phyloP scores from a whole-genome alignment of 2,113 vertebrate genomes.

The Sturnira hondurensis region DNA sequence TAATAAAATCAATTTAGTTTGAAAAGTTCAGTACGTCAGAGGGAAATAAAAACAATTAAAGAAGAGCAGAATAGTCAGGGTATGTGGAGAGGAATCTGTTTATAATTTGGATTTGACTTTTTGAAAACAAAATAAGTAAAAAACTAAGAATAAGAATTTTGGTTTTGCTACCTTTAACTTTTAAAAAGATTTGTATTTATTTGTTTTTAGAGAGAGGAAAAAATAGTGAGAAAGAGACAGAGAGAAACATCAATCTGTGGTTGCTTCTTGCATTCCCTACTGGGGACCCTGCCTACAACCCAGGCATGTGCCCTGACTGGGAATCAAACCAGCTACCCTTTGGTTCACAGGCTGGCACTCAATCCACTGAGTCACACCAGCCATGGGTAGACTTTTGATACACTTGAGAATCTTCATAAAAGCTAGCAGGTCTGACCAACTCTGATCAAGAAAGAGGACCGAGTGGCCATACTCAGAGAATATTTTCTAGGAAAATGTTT shows the following conservation, averaged over 20 bases:
- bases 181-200: no score
- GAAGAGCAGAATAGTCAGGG: background rate
- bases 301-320: no score
- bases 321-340: no score
- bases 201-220: no score
- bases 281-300: no score
- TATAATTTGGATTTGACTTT: background rate
- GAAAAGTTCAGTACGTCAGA: background rate
- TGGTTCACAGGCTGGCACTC: no score
- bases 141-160: background rate
- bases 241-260: no score
- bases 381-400: background rate
- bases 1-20: background rate
- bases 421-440: background rate
- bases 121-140: background rate
- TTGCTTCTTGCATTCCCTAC: no score
- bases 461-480: background rate
- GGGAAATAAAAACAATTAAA: background rate
- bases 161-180: background rate
- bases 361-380: no score
- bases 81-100: background rate
- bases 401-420: background rate
- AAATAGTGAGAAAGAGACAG: no score
- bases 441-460: background rate
- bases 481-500: background rate